These are phyloP conservation scores for Drosophila falleni DNA, from an alignment of 2,888 invertebrate genomes.

Conservation along the genomic window DNA sequence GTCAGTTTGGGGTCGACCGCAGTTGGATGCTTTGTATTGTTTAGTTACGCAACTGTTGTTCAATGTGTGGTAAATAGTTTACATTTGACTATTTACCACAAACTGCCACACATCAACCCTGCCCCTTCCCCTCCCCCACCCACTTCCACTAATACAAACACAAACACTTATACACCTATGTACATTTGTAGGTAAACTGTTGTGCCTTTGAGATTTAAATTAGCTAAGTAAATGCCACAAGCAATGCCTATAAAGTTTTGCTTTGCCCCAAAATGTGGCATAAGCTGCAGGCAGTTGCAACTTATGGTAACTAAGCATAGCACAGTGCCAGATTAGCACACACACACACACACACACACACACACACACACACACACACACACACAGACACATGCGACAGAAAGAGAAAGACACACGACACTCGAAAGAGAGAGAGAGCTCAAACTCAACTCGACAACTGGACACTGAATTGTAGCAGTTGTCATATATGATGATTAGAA, in stretches of 20 bases:
- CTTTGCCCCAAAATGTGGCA: constrained; percentile 34
- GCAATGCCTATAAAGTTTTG: constrained; percentile 36
- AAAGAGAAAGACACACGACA: not conserved
- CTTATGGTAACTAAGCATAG: constrained; percentile 1
- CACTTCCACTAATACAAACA: not conserved
- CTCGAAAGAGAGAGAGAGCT: not conserved
- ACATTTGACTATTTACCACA: constrained; percentile 73
- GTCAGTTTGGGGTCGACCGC: constrained; percentile 42
- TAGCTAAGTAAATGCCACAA: constrained; percentile 59
- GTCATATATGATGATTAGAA: constrained; percentile 60
- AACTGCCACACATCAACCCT: constrained; percentile 4
- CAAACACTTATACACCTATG: not conserved
- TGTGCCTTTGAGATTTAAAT: constrained; percentile 64
- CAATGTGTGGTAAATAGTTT: constrained; percentile 73
- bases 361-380: constrained; percentile 3
- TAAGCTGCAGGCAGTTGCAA: constrained; percentile 28
- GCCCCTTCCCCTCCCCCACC: too few species aligned
- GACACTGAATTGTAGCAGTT: constrained; percentile 30
- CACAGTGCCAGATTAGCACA: constrained; percentile 20
- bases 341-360: constrained; percentile 8
- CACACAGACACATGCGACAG: not conserved
- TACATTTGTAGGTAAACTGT: constrained; percentile 30
- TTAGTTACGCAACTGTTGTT: constrained; percentile 67
- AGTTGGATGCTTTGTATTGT: constrained; percentile 50
- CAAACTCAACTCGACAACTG: constrained; percentile 7